A percentile compares a stretch with the other conserved stretches of the same genome.
Conservation (phyloP, 2,888 invertebrate species). For the Fragum whitleyi region DNA sequence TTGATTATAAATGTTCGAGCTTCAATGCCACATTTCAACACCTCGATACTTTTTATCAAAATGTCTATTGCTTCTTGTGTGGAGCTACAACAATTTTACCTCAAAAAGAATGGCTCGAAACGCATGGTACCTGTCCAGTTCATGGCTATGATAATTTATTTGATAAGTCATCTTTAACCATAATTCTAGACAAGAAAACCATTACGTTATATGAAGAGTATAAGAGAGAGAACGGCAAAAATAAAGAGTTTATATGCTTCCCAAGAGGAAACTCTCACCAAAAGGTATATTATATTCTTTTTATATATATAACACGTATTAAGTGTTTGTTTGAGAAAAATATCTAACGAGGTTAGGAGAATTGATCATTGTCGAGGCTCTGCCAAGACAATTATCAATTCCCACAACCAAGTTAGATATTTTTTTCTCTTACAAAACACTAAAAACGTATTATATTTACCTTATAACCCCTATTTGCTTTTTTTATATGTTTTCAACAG, state of each 20-base stretch:
- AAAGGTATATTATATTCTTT: background rate
- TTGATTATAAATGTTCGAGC: background rate
- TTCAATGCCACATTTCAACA: background rate
- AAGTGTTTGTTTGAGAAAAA: too few species aligned
- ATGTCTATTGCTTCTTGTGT: background rate
- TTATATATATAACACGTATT: too few species aligned
- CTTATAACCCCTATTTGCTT: too few species aligned
- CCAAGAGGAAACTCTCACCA: background rate
- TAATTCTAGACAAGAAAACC: background rate
- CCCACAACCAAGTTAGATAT: too few species aligned
- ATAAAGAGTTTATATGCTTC: background rate
- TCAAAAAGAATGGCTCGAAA: background rate
- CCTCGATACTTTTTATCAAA: background rate
- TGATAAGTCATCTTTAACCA: background rate
- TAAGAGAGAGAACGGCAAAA: background rate
- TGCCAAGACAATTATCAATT: too few species aligned
- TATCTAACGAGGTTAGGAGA: too few species aligned
- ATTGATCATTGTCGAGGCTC: too few species aligned
- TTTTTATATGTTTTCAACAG: too few species aligned
- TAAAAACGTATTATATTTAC: too few species aligned
- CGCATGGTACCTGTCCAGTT: background rate
- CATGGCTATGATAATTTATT: background rate
- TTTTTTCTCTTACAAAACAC: too few species aligned
- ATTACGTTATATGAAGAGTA: background rate
- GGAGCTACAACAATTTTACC: too few species aligned